These are phyloP conservation scores for Gasterosteus aculeatus DNA, from an alignment of 2,113 vertebrate species.

Conservation along the genomic window DNA sequence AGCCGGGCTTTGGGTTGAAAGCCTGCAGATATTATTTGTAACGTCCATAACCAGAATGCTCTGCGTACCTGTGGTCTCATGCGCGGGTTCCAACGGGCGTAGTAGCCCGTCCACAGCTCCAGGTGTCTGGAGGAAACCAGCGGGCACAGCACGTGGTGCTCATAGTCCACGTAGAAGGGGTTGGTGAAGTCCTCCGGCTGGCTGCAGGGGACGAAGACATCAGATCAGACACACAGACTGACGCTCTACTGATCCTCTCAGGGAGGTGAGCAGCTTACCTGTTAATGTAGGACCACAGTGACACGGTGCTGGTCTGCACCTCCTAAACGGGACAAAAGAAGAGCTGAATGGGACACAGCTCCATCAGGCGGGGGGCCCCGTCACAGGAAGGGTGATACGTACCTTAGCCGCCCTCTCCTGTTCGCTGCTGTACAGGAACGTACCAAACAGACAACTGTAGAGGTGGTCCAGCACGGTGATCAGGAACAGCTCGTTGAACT, in stretches of 20 bases:
- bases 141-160: constrained; percentile 92
- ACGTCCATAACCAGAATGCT: not conserved
- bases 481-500: constrained; percentile 96
- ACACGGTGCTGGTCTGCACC: constrained; percentile 85
- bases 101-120: constrained; percentile 95
- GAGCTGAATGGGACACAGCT: not conserved
- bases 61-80: constrained; percentile 92
- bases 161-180: constrained; percentile 94
- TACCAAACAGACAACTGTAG: constrained; percentile 97
- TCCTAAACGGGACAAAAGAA: constrained; percentile 78
- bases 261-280: constrained; percentile 58
- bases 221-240: not conserved
- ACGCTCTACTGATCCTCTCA: not conserved
- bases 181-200: constrained; percentile 94
- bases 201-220: constrained; percentile 47
- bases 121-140: constrained; percentile 91
- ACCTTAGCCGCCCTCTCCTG: constrained; percentile 89
- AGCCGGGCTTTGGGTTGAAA: too few species aligned
- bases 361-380: fast-evolving
- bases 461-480: constrained; percentile 95
- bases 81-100: constrained; percentile 93
- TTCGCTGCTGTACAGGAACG: constrained; percentile 94
- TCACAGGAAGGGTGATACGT: constrained; percentile 19
- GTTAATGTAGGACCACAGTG: constrained; percentile 96
- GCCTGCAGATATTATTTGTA: not conserved